phyloP scores from a whole-genome alignment of 2,113 vertebrate species.

The Heterochromis multidens region DNA sequence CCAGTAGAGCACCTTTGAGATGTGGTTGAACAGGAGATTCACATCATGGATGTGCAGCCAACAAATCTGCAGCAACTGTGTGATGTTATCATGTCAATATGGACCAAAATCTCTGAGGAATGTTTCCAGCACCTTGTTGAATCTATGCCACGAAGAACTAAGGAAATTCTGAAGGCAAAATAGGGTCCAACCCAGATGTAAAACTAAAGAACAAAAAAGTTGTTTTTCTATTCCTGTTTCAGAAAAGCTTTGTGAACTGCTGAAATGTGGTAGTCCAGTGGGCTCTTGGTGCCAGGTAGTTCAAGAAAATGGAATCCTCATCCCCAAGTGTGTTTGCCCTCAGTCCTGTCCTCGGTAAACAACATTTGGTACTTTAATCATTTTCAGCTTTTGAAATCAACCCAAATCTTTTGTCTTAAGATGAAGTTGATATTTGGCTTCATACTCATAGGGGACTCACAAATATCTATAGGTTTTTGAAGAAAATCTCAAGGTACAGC shows the following conservation, averaged over 20 bases:
- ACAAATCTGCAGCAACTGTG: no score
- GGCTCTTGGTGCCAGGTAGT: conserved; percentile 77
- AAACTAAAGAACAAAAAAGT: neutral
- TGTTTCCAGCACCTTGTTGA: no score
- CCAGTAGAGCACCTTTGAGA: no score
- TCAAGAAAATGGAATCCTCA: conserved; percentile 39
- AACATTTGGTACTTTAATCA: neutral
- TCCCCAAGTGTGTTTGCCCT: conserved; percentile 77
- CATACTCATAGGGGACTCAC: neutral
- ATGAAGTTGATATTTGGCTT: neutral
- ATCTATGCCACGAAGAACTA: no score
- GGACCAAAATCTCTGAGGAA: no score
- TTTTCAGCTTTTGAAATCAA: neutral
- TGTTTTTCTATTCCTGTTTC: neutral
- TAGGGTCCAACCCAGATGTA: neutral
- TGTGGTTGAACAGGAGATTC: no score
- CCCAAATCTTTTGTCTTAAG: neutral
- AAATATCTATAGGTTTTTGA: neutral
- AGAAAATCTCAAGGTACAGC: neutral
- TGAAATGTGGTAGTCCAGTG: conserved; percentile 72
- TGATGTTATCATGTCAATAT: no score
- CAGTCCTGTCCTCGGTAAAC: conserved; percentile 70
- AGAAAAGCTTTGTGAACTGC: conserved; percentile 72
- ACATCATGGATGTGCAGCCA: no score
- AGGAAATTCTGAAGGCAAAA: neutral